Evolutionary conservation across 1,140 invertebrate genomes (phyloP).

Genomic region (Sycophaga agraensis): DNA sequence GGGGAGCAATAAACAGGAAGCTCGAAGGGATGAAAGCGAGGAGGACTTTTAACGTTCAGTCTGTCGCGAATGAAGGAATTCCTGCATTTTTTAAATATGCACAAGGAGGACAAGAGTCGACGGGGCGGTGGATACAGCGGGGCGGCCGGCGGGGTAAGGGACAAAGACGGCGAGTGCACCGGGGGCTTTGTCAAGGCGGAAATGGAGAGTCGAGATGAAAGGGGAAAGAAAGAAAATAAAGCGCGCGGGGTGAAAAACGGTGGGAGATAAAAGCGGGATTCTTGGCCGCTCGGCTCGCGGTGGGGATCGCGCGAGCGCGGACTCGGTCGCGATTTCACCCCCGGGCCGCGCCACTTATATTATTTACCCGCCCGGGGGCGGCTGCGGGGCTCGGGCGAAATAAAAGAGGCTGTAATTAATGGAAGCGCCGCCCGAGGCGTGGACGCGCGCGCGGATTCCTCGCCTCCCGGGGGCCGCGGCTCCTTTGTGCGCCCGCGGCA

Average conservation of each 20-base stretch:
- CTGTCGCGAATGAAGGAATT: neutral
- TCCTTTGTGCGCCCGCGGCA: neutral
- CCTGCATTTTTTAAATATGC: constrained; percentile 12
- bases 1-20: neutral
- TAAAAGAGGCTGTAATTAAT: constrained; percentile 39
- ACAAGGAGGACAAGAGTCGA: neutral
- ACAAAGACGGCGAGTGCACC: too few relatives aligned
- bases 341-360: constrained; percentile 33
- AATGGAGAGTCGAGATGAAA: constrained; percentile 22
- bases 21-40: constrained; percentile 15
- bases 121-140: neutral
- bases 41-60: neutral
- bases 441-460: neutral
- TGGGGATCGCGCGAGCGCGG: neutral
- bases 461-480: neutral
- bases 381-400: constrained; percentile 26
- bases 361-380: constrained; percentile 35
- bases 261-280: constrained; percentile 27
- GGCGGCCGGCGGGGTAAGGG: too few relatives aligned
- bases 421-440: constrained; percentile 24
- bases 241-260: neutral
- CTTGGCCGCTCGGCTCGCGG: too few relatives aligned
- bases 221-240: constrained; percentile 16
- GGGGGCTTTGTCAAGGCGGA: too few relatives aligned
- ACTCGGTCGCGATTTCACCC: too few relatives aligned